These are phyloP conservation scores for Odontothrips loti DNA, from an alignment of 2,888 invertebrate species.

Conservation along the genomic window DNA sequence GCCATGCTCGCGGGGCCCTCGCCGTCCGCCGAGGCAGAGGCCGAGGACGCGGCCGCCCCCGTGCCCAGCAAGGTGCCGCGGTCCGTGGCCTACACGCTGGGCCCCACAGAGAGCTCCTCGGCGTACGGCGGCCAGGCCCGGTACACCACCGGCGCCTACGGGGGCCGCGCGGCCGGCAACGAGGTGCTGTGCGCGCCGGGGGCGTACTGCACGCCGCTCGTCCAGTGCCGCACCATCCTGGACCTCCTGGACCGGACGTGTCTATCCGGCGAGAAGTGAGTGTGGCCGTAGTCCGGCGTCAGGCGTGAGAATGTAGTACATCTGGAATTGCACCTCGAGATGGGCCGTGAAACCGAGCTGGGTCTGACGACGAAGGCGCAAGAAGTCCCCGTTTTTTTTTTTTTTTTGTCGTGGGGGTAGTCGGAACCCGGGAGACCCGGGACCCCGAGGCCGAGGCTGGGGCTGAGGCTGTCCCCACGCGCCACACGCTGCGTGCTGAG, in stretches of 20 bases:
- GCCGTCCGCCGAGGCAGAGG: not conserved
- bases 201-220: slow-evolving; percentile 35
- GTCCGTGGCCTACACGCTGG: slow-evolving; percentile 5
- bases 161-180: not conserved
- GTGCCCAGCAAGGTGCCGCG: slow-evolving; percentile 2
- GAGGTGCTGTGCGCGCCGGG: slow-evolving; percentile 36
- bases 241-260: slow-evolving; percentile 55
- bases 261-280: slow-evolving; percentile 57
- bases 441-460: not conserved
- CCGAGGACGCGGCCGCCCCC: not conserved
- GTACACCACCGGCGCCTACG: not conserved
- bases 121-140: not conserved
- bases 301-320: no score
- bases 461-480: no score
- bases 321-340: no score
- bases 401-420: not conserved
- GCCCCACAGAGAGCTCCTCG: not conserved
- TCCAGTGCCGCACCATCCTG: slow-evolving; percentile 35
- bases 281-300: not conserved
- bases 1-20: not conserved
- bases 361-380: not conserved
- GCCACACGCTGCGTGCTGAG: no score
- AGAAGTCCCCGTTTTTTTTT: not conserved
- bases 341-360: no score
- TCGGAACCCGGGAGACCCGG: no score